Conservation (phyloP, 2,113 vertebrate species). For the Piaya cayana region DNA sequence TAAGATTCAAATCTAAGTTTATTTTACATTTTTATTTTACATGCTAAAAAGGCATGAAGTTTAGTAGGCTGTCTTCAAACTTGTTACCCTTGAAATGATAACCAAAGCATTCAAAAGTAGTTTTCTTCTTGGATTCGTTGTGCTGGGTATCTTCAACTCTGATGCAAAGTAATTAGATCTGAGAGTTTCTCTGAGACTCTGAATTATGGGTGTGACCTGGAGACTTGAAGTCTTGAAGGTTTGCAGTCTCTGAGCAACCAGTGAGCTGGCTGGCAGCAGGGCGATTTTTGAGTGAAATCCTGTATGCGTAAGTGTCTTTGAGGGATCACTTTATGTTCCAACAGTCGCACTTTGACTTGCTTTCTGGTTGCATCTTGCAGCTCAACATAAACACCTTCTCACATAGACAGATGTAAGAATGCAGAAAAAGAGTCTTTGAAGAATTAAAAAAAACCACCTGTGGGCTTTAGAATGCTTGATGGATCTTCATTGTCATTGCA, state of each 20-base stretch:
- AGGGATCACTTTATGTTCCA: background rate
- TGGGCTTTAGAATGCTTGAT: slow-evolving; percentile 1
- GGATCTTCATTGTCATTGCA: slow-evolving; percentile 34
- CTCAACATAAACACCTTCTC: background rate
- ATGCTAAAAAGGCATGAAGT: background rate
- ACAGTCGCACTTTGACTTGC: background rate
- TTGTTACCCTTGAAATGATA: slow-evolving; percentile 3
- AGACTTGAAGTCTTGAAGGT: slow-evolving; percentile 7
- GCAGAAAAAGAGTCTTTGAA: slow-evolving; percentile 36
- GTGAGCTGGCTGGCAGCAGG: background rate
- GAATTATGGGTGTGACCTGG: slow-evolving; percentile 31
- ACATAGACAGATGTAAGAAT: background rate
- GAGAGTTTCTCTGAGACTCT: background rate
- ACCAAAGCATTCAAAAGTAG: background rate
- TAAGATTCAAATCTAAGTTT: slow-evolving; percentile 28
- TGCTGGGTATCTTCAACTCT: background rate
- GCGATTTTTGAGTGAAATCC: background rate
- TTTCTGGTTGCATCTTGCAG: slow-evolving; percentile 34
- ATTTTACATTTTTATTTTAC: slow-evolving; percentile 13
- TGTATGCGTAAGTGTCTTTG: background rate
- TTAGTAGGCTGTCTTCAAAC: background rate
- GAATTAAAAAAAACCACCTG: background rate
- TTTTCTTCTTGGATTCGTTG: background rate
- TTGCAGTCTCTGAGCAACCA: background rate
- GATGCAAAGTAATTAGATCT: background rate